Evolutionary conservation across 1,140 invertebrate genomes (phyloP), one percentile per base, ranked within the genome.

Genomic region (Tribolium castaneum): DNA sequence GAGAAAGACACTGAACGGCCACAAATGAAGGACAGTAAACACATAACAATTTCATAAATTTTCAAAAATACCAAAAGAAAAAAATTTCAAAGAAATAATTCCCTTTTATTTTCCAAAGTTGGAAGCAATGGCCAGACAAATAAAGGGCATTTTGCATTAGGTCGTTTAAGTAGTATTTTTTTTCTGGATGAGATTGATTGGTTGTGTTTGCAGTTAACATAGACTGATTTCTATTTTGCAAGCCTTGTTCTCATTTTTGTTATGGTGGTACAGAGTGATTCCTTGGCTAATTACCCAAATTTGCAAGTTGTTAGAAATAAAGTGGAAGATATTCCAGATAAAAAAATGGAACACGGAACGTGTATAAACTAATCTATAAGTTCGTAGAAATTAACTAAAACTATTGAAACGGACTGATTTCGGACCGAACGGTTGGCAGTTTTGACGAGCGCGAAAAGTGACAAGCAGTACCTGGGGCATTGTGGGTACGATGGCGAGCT

Each of bases 221-320:
- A 91, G 91, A 92, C 90, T 22, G 92, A 93, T 85, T 77, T 93
- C 3, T 87, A 87, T 80, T 91, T 93, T 77, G 90, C 90, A 25
- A 89, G 9, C 12, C 6, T 51, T 51, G n/a, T 5, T 51, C 50
- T n/a, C 5, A 14, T 14, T 7, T 51, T 13, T 51, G 50, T 5
- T 51, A 12, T 10, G 5, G 14, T 14, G 9, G 12, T 49, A 89
- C 89, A 13, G 66, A 85, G 85, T 7, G 87, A 92, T 75, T 84
- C 92, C 0, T 81, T 90, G 45, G 89, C 89, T n/a, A 89, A 90
- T 2, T 90, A 90, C 79, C 88, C 90, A 3, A 89, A 89, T 77
- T 77, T 92, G 59, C 88, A 90, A 78, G 85, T 85, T 7, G 82
- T 92, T 1, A 86, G 86, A 2, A 87, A 90, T 2, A 89, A 89